A percentile compares a stretch with the other conserved stretches of the same genome.
These are phyloP conservation scores for Umimayanthus kanabou DNA, from an alignment of 92 coral and sea anemone species.

Conservation along the genomic window DNA sequence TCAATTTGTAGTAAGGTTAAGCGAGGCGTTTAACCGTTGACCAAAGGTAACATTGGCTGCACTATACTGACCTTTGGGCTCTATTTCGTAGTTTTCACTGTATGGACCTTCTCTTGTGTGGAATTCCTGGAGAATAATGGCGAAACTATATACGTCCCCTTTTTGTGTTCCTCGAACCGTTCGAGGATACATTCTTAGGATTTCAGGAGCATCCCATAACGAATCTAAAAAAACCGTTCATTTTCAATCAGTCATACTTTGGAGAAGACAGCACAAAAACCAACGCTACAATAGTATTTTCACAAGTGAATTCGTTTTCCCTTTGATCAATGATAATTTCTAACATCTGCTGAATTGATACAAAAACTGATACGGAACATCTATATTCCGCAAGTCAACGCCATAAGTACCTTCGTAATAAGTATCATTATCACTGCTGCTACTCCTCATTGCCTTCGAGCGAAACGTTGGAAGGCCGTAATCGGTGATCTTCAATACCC, in stretches of 20 bases:
- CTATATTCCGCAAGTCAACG: not conserved
- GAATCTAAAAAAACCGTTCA: constrained; percentile 47
- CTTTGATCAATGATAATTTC: not conserved
- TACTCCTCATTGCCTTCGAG: constrained; percentile 45
- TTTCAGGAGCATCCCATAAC: constrained; percentile 93
- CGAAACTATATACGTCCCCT: constrained; percentile 95
- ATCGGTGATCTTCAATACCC: constrained; percentile 80
- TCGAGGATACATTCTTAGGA: constrained; percentile 63
- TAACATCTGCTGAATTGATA: not conserved
- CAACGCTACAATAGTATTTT: not conserved
- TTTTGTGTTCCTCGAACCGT: constrained; percentile 80
- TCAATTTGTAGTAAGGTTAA: too few relatives aligned
- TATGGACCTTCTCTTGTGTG: constrained; percentile 93
- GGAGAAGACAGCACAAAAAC: too few relatives aligned
- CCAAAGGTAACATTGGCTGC: not conserved
- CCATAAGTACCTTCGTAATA: constrained; percentile 6
- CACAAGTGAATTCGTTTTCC: not conserved
- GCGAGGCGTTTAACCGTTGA: not conserved
- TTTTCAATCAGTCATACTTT: not conserved
- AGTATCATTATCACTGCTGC: not conserved
- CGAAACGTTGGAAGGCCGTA: constrained; percentile 80
- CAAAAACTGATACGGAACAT: not conserved
- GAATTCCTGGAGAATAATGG: constrained; percentile 86
- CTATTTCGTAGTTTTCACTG: constrained; percentile 73
- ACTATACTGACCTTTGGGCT: constrained; percentile 65